These are phyloP conservation scores for Pachypeltis micranthus DNA, from an alignment of 1,140 invertebrate genomes.

Conservation along the genomic window DNA sequence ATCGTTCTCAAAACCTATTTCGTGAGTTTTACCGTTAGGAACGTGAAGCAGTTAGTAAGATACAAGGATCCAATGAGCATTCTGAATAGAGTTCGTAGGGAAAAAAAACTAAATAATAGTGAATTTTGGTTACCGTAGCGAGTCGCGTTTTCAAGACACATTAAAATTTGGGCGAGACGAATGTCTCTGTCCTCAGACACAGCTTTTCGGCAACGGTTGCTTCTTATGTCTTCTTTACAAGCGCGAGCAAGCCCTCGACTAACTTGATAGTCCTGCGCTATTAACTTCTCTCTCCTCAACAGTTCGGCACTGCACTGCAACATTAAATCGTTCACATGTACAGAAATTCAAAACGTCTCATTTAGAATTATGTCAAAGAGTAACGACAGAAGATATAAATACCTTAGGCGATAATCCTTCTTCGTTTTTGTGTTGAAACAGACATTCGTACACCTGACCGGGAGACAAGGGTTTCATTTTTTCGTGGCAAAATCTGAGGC, in stretches of 20 bases:
- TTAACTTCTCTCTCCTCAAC: constrained; percentile 69
- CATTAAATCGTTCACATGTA: not conserved
- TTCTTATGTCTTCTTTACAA: constrained; percentile 82
- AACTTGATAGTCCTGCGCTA: constrained; percentile 81
- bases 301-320: constrained; percentile 70
- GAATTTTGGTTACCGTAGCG: constrained; percentile 49
- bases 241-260: constrained; percentile 76
- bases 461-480: constrained; percentile 52
- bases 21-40: too few relatives aligned
- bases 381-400: not conserved
- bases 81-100: too few relatives aligned
- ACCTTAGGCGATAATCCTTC: constrained; percentile 7
- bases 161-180: constrained; percentile 75
- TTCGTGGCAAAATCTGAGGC: constrained; percentile 55
- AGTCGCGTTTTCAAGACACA: constrained; percentile 79
- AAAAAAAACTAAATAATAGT: too few relatives aligned
- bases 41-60: too few relatives aligned
- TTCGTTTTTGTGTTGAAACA: constrained; percentile 58
- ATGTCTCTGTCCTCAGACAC: constrained; percentile 70
- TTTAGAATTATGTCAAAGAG: too few relatives aligned
- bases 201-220: constrained; percentile 59
- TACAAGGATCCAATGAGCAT: too few relatives aligned
- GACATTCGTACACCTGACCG: constrained; percentile 82
- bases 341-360: not conserved
- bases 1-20: too few relatives aligned